A percentile compares a stretch with the other conserved stretches of the same genome.
Evolutionary conservation across 2,888 invertebrate genomes (phyloP).

Genomic region (Drosophila anomelani): DNA sequence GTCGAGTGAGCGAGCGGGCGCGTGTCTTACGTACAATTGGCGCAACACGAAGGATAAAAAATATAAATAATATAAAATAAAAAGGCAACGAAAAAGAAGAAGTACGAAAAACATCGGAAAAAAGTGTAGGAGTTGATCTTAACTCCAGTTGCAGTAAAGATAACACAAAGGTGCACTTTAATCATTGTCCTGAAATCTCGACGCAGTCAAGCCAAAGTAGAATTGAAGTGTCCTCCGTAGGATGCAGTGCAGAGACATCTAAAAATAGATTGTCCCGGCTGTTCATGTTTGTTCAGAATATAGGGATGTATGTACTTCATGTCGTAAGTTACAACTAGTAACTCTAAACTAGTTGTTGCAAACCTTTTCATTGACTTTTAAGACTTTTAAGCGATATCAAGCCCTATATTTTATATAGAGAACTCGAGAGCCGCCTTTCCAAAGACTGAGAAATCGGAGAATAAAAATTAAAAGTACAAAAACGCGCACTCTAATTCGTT

Average conservation of each 20-base stretch:
- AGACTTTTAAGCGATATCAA: no score
- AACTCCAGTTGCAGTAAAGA: constrained; percentile 67
- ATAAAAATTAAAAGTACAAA: not conserved
- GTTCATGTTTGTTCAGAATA: not conserved
- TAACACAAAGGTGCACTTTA: constrained; percentile 81
- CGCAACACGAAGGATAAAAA: constrained; percentile 59
- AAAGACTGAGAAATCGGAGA: constrained; percentile 35
- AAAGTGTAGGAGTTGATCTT: constrained; percentile 67
- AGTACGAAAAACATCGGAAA: constrained; percentile 12
- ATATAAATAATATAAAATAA: constrained; percentile 28
- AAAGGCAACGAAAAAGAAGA: constrained; percentile 7
- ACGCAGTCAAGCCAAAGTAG: constrained; percentile 58
- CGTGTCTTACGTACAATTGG: constrained; percentile 79
- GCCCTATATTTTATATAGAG: no score
- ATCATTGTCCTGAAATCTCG: constrained; percentile 77
- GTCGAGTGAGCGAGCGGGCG: constrained; percentile 71
- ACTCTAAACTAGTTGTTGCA: not conserved
- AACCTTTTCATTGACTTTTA: not conserved
- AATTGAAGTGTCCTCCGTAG: constrained; percentile 68
- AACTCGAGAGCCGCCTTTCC: no score
- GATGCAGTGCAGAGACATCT: constrained; percentile 2
- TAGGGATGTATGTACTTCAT: not conserved
- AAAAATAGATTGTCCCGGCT: not conserved
- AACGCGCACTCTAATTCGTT: not conserved
- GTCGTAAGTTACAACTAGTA: not conserved